Evolutionary conservation across 2,797 vertebrate species (phyloP).

Genomic region (Aythya fuligula): DNA sequence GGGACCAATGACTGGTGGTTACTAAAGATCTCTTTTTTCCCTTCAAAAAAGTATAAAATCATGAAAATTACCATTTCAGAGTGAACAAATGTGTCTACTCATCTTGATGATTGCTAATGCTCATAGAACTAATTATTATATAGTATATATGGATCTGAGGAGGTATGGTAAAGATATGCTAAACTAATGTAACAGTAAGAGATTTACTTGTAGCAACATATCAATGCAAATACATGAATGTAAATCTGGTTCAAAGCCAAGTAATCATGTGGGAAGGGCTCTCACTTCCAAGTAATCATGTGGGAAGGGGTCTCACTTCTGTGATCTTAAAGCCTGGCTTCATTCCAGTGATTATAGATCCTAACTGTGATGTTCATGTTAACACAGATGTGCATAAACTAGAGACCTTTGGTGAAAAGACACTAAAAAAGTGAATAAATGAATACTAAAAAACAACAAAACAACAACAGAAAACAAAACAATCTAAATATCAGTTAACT

Average conservation of each 20-base stretch:
- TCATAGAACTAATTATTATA: neutral
- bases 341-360: neutral
- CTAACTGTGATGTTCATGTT: neutral
- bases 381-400: neutral
- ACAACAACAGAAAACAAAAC: no score
- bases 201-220: neutral
- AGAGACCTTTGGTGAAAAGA: neutral
- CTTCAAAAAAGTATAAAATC: neutral
- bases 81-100: neutral
- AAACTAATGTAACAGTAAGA: neutral
- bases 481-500: no score
- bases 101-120: neutral
- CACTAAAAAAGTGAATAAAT: neutral
- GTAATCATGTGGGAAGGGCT: neutral
- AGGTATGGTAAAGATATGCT: neutral
- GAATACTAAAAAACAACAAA: no score
- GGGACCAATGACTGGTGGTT: neutral
- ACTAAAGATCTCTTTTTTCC: neutral
- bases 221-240: neutral
- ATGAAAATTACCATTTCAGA: neutral
- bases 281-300: neutral
- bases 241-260: neutral
- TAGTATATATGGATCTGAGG: neutral
- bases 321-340: neutral
- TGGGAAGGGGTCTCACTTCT: neutral